phyloP scores from a whole-genome alignment of 2,113 vertebrate species.

The Noctilio leporinus region DNA sequence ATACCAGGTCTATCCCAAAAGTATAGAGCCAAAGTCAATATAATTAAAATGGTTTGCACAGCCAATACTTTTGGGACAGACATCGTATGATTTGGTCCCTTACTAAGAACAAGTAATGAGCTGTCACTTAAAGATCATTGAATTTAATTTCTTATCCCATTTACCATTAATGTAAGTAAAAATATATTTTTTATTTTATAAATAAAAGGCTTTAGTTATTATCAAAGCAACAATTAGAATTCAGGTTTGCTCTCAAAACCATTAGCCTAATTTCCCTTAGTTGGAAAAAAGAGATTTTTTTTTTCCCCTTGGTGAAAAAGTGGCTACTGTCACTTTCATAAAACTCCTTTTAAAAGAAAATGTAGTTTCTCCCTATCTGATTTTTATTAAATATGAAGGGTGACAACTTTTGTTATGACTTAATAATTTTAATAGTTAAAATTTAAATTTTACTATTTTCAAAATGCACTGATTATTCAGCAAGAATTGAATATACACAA shows the following conservation, averaged over 20 bases:
- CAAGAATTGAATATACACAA: not conserved
- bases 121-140: conserved; percentile 26
- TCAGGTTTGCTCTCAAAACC: not conserved
- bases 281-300: not conserved
- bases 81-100: not conserved
- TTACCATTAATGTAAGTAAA: conserved; percentile 10
- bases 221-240: conserved; percentile 23
- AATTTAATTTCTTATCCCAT: conserved; percentile 28
- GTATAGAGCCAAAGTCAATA: too few species aligned
- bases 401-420: conserved; percentile 7
- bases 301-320: not conserved
- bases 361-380: not conserved
- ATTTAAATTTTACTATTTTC: not conserved
- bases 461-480: conserved; percentile 21
- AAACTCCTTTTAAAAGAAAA: conserved; percentile 12
- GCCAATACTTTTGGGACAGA: too few species aligned
- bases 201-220: conserved; percentile 38
- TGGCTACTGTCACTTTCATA: not conserved
- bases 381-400: not conserved
- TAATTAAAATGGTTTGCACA: too few species aligned
- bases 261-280: conserved; percentile 35
- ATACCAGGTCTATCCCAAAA: too few species aligned
- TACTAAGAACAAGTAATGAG: conserved; percentile 20
- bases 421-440: too few species aligned
- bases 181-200: conserved; percentile 5